Percentiles rank a stretch among this genome's conserved stretches.
These are phyloP conservation scores for Brachyopa scutellaris DNA, from an alignment of 2,888 invertebrate species.

Conservation along the genomic window DNA sequence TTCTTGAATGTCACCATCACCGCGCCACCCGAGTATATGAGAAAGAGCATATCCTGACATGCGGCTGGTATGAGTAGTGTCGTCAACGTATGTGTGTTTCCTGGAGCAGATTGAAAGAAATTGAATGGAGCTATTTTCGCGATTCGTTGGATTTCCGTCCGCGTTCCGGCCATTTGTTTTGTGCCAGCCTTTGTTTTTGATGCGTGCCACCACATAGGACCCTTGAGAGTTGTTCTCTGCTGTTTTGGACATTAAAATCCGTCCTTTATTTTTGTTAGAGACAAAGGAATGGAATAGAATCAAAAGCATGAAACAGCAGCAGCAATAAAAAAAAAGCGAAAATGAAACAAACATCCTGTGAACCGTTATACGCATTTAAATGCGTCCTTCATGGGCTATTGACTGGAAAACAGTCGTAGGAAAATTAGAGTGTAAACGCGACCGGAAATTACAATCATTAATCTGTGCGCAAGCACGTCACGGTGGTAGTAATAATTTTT, in stretches of 20 bases:
- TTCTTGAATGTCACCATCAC: slow-evolving; percentile 35
- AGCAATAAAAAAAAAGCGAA: neutral
- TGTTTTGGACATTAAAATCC: slow-evolving; percentile 62
- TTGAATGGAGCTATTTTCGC: slow-evolving; percentile 66
- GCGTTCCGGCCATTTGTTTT: slow-evolving; percentile 67
- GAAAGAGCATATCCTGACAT: too few species aligned
- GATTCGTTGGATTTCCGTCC: slow-evolving; percentile 63
- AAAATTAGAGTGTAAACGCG: slow-evolving; percentile 50
- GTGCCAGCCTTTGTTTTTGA: slow-evolving; percentile 42
- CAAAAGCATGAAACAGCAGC: neutral
- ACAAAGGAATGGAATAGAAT: slow-evolving; percentile 3
- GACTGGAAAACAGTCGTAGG: slow-evolving; percentile 42
- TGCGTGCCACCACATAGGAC: slow-evolving; percentile 56
- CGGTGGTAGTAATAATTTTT: neutral
- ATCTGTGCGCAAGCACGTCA: slow-evolving; percentile 37
- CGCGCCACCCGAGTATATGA: too few species aligned
- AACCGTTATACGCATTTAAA: slow-evolving; percentile 64
- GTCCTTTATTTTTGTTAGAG: slow-evolving; percentile 10
- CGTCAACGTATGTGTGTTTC: neutral
- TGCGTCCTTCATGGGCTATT: slow-evolving; percentile 61
- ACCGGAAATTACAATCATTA: slow-evolving; percentile 59
- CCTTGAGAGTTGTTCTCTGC: slow-evolving; percentile 49
- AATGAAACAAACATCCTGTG: slow-evolving; percentile 14
- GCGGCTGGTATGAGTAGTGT: too few species aligned
- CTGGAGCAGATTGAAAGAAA: slow-evolving; percentile 61